Percentiles rank a stretch among this genome's conserved stretches.
Evolutionary conservation across 1,140 invertebrate genomes (phyloP).

Genomic region (Lethocerus indicus): DNA sequence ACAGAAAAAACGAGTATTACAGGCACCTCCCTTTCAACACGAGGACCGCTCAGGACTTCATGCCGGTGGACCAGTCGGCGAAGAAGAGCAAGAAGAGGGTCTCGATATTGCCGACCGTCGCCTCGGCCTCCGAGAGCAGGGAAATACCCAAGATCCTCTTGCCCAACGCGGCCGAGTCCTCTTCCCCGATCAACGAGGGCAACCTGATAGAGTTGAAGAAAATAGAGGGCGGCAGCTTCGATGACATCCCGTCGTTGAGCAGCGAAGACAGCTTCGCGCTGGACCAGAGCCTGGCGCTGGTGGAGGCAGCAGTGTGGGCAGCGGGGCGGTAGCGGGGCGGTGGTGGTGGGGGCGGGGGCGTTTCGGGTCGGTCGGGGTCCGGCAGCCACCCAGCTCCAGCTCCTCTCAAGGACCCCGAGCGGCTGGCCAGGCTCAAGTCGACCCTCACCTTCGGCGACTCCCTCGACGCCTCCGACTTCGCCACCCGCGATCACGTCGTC

Average conservation of each 20-base stretch:
- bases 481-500: constrained; percentile 3
- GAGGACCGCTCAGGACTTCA: constrained; percentile 15
- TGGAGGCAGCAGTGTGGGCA: not conserved
- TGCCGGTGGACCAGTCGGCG: constrained; percentile 10
- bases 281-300: constrained; percentile 9
- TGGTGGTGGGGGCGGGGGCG: too few relatives aligned
- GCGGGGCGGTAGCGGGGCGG: too few relatives aligned
- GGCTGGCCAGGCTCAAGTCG: constrained; percentile 17
- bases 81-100: constrained; percentile 17
- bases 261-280: constrained; percentile 16
- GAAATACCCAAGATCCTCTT: constrained; percentile 11
- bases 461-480: constrained; percentile 13
- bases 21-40: constrained; percentile 19
- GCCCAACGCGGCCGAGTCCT: constrained; percentile 9
- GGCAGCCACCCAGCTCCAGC: not conserved
- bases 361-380: too few relatives aligned
- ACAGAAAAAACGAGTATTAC: constrained; percentile 19
- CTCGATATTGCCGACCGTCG: constrained; percentile 13
- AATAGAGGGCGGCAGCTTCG: constrained; percentile 14
- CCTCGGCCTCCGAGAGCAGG: constrained; percentile 7
- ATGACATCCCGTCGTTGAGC: constrained; percentile 15
- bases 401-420: constrained; percentile 4
- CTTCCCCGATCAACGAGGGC: constrained; percentile 9
- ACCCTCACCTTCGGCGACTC: constrained; percentile 19
- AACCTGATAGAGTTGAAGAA: constrained; percentile 14